Evolutionary conservation across 1,140 invertebrate species (phyloP).

Genomic region (Sinella curviseta): DNA sequence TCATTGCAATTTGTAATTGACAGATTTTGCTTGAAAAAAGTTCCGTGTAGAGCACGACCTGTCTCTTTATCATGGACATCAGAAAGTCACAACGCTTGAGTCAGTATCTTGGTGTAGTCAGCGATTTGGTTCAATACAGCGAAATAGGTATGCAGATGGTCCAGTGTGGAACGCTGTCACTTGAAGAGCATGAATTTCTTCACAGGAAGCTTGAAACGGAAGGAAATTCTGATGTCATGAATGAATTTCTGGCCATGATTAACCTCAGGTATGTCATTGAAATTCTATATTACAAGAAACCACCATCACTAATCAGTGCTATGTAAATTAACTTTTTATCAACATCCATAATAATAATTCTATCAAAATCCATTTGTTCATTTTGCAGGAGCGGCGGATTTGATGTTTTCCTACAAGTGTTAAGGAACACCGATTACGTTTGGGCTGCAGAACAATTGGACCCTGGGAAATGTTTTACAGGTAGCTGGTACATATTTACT

Average conservation of each 20-base stretch:
- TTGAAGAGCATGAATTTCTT: neutral
- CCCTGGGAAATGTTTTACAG: neutral
- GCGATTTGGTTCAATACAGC: neutral
- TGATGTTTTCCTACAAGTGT: neutral
- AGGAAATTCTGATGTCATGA: neutral
- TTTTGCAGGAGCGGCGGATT: neutral
- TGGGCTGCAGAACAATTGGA: neutral
- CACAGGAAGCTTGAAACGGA: neutral
- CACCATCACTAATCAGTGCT: neutral
- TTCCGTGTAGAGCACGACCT: no score
- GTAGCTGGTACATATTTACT: neutral
- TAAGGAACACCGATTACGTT: neutral
- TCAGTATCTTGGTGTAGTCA: neutral
- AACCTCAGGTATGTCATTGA: neutral
- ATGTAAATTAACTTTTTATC: neutral
- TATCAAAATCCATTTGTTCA: neutral
- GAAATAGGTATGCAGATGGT: neutral
- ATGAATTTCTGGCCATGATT: neutral
- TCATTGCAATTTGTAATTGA: no score
- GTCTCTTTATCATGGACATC: neutral
- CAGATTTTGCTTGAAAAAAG: no score
- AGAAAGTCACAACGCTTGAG: neutral
- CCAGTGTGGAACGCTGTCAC: neutral
- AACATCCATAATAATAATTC: neutral
- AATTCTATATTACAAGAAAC: no score